Conservation (phyloP, 92 coral and sea anemone genomes). For the Paramuricea clavata region DNA sequence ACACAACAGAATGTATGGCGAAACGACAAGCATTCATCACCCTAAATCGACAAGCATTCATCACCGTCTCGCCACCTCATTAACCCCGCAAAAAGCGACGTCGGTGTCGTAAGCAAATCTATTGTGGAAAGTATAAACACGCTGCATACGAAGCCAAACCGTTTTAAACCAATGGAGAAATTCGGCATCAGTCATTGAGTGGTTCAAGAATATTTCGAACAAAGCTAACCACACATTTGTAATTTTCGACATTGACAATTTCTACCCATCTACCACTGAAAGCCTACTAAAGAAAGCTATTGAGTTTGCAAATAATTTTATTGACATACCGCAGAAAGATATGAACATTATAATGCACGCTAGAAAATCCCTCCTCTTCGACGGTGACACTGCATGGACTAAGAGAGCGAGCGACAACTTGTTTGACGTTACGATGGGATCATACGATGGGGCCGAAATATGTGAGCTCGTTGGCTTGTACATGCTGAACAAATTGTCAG, state of each 20-base stretch:
- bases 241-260: conserved; percentile 5
- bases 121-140: conserved; percentile 56
- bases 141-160: conserved; percentile 27
- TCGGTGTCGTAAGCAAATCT: conserved; percentile 51
- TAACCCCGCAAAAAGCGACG: conserved; percentile 56
- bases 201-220: background rate
- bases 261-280: conserved; percentile 9
- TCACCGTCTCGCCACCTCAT: conserved; percentile 57
- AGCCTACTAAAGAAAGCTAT: no score
- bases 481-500: background rate
- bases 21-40: conserved; percentile 50
- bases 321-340: background rate
- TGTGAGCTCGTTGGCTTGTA: conserved; percentile 29
- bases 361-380: background rate
- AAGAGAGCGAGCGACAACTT: background rate
- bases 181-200: conserved; percentile 12
- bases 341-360: background rate
- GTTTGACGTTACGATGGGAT: conserved; percentile 1
- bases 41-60: conserved; percentile 60
- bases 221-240: background rate
- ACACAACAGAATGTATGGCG: conserved; percentile 52
- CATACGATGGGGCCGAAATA: background rate
- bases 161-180: conserved; percentile 60
- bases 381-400: background rate
- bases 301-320: no score